Evolutionary conservation across 1,140 invertebrate species (phyloP), one percentile per base, ranked within the genome.

Genomic region (Pseudomyrmex flavicornis): DNA sequence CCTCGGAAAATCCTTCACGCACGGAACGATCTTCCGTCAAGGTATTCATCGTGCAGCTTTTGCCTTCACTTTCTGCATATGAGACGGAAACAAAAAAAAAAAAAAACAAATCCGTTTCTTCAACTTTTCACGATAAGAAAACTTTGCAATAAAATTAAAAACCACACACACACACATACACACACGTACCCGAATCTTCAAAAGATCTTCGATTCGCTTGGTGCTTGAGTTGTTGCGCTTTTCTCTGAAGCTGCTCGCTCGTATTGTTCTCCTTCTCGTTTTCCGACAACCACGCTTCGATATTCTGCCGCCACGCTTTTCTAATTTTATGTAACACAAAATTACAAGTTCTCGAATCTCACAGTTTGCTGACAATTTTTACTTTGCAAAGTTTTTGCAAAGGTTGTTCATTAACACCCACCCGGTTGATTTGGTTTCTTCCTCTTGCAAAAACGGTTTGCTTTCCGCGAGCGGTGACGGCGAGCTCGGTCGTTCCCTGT

Each of bases 271-370:
- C 97, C 90, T 97, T 97, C 92, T 98, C 97, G 93, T 97, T 98
- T 77, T 98, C 97, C 83, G 97, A 96, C 84, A 98, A 94, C 98
- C 98, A 98, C 15, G 97, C 97, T 93, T 98, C 97, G 86, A 99
- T 98, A 92, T 98, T 98, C 91, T 98, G 96, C 50, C 97, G 94
- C 97, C 97, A 98, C 85, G 97, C 93, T 91, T 91, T 93, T 13
- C 94, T 94, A 22, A 84, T 73, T 50, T 50, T 15, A 26, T 48
- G 9, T 52, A 13, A 52, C 13, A 12, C 13, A 52, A 52, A 7
- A 12, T 52, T 2, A 52, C 13, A 12, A 52, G 13, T 13, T 52
- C 13, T 52, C 13, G 13, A 52, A 52, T 52, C 7, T 52, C 9
- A 10, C 13, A 10, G 9, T 52, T 68, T 12, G 12, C 10, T n/a